A percentile compares a stretch with the other conserved stretches of the same genome.
Conservation (phyloP, 2,888 invertebrate species). For the Physocephala rufipes region DNA sequence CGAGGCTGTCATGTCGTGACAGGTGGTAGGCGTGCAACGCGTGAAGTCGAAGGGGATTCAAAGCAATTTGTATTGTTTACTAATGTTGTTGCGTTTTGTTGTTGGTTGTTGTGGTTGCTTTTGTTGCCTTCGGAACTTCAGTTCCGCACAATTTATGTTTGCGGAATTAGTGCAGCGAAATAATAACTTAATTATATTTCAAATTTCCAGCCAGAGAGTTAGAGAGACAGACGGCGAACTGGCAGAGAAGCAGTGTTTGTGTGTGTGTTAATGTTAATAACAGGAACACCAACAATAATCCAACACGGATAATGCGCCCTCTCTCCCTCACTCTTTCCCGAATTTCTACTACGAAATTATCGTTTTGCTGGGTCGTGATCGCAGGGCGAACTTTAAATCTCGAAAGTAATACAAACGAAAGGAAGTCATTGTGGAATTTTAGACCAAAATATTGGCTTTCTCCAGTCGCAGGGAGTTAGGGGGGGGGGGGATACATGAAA, state of each 20-base stretch:
- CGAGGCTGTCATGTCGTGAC: background rate
- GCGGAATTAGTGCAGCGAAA: constrained; percentile 45
- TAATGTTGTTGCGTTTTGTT: background rate
- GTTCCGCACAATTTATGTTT: constrained; percentile 33
- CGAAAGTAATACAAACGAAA: constrained; percentile 7
- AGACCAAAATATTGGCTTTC: constrained; percentile 8
- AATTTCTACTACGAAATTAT: too few relatives aligned
- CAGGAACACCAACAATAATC: constrained; percentile 7
- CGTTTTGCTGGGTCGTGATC: background rate
- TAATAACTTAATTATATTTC: constrained; percentile 51
- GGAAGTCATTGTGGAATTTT: constrained; percentile 32
- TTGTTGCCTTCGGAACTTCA: background rate
- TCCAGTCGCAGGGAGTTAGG: background rate
- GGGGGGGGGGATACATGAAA: background rate
- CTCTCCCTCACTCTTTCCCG: too few relatives aligned
- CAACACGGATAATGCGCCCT: constrained; percentile 1
- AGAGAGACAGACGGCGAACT: background rate
- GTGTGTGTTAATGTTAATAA: constrained; percentile 8
- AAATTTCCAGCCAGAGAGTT: constrained; percentile 34
- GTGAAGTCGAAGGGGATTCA: background rate
- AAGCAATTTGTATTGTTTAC: background rate
- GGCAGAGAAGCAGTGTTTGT: too few relatives aligned
- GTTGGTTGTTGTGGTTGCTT: constrained; percentile 15
- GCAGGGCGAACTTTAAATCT: background rate
- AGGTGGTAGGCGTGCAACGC: background rate